phyloP scores from a whole-genome alignment of 2,113 vertebrate genomes.

The Coturnix japonica region DNA sequence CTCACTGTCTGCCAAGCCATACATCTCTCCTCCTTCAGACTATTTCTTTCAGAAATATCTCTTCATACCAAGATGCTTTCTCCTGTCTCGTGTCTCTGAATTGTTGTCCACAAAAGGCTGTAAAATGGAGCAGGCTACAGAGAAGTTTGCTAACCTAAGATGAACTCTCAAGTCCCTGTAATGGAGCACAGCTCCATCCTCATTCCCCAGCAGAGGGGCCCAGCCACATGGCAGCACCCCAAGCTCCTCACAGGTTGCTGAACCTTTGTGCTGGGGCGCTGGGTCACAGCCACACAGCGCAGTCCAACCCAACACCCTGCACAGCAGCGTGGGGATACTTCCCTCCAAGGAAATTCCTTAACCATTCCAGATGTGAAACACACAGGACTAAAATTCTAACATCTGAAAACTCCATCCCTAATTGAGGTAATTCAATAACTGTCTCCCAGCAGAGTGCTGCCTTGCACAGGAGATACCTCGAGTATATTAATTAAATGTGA shows the following conservation, averaged over 20 bases:
- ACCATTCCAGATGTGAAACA: not conserved
- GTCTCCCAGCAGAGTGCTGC: fast-evolving
- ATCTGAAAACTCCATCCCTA: not conserved
- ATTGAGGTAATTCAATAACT: not conserved
- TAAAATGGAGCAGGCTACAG: not conserved
- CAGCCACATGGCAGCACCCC: not conserved
- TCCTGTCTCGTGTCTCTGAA: not conserved
- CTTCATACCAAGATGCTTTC: not conserved
- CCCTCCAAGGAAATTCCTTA: not conserved
- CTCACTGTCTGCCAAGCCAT: not conserved
- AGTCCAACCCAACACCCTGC: fast-evolving
- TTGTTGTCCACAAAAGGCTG: not conserved
- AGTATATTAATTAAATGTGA: not conserved
- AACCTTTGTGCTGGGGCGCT: not conserved
- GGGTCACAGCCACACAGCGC: not conserved
- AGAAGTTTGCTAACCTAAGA: not conserved
- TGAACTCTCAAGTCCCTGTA: not conserved
- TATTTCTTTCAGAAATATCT: constrained; percentile 13
- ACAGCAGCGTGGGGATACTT: not conserved
- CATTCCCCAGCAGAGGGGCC: not conserved
- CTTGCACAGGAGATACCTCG: not conserved
- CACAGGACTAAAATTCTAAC: not conserved
- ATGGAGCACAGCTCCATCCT: not conserved
- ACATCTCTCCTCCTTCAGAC: not conserved
- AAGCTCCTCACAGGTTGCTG: not conserved